Evolutionary conservation across 2,113 vertebrate genomes (phyloP).

Genomic region (Tyto alba): DNA sequence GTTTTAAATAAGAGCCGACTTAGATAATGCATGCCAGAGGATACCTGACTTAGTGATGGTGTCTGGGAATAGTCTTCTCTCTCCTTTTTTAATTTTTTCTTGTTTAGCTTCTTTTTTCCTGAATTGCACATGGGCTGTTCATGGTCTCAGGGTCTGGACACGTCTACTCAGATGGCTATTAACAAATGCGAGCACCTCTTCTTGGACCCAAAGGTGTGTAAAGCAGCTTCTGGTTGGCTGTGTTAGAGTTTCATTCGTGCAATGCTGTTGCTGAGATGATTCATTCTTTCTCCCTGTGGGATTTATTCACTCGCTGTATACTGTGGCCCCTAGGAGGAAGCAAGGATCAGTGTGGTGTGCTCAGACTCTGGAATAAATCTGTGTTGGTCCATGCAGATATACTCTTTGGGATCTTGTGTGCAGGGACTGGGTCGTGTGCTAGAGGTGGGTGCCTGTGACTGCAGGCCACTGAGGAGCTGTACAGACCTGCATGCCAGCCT

Average conservation of each 20-base stretch:
- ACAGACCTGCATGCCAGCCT: neutral
- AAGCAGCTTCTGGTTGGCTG: neutral
- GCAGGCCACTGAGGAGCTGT: neutral
- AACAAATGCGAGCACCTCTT: fast-evolving
- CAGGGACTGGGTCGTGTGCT: neutral
- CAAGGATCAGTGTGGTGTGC: neutral
- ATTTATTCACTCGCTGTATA: neutral
- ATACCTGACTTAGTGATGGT: neutral
- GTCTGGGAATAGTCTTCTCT: neutral
- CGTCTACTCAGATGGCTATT: neutral
- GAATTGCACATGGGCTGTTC: neutral
- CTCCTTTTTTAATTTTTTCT: neutral
- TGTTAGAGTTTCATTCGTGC: neutral
- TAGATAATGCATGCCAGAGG: neutral
- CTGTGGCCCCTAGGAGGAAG: neutral
- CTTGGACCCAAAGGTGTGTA: fast-evolving
- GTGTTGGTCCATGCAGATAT: neutral
- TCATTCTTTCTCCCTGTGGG: neutral
- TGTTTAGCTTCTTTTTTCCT: neutral
- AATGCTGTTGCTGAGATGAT: neutral
- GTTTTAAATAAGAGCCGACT: neutral
- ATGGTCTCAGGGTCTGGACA: neutral
- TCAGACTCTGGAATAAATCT: neutral
- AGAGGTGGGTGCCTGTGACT: neutral
- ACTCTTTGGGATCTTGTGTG: neutral